Evolutionary conservation across 2,888 invertebrate genomes (phyloP), one percentile per base, ranked within the genome.

Genomic region (Tenthredo mesomela): DNA sequence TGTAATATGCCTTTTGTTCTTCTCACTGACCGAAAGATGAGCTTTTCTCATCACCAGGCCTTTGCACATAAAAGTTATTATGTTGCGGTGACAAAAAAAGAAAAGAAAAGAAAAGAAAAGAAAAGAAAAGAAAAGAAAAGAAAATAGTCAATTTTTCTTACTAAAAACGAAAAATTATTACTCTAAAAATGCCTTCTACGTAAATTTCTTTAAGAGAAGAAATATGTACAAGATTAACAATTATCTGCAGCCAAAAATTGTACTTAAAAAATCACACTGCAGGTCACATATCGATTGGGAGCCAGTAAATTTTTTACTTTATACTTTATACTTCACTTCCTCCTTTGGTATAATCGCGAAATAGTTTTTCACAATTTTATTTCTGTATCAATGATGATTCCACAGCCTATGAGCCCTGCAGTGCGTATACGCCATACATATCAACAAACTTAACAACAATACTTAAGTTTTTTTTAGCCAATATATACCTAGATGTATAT

Each of bases 371-470:
- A 71, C n/a, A 40, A 71, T 37, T n/a, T 37, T 40, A 21, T 25
- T 61, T 61, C 5, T n/a, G 18, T 77, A 29, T n/a, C 25, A 7
- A 25, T 7, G n/a, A 25, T 7, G n/a, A 18, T 18, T 9, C 33
- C 77, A 1, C 33, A 77, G 10, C 15, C 37, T 29, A 54, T 77
- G 77, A 29, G 29, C 40, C n/a, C 58, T 80, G 58, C 80, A 40
- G 61, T 61, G 80, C 40, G 6, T 7, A 80, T 21, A 61, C 80
- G 80, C 67, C 29, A 67, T 70, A 50, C 50, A 82, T 67, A 82
- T 67, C 87, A 88, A 85, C 89, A 90, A 91, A 90, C 88, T 91
- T 89, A 91, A 91, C 91, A 91, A 91, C 90, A 91, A 92, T 92
- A 91, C 90, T 92, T 89, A 85, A 86, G 65, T 86, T 84, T 85